Conservation (phyloP, 2,797 vertebrate genomes). For the Labeo calbasu region DNA sequence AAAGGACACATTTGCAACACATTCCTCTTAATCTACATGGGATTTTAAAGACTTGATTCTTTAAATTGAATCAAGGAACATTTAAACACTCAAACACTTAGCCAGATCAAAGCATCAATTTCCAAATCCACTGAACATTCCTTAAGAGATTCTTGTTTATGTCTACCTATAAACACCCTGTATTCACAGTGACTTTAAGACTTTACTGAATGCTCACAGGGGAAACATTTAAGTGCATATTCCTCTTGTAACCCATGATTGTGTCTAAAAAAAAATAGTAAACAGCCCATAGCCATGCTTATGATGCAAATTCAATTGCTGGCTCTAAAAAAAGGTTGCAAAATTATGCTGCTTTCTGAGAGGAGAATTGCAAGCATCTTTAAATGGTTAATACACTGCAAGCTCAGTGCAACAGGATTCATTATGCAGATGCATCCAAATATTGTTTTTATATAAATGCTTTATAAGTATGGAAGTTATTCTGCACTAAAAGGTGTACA, state of each 20-base stretch:
- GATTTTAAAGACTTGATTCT: slow-evolving; percentile 21
- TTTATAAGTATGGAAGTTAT: background rate
- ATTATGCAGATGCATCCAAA: background rate
- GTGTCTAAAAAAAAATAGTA: background rate
- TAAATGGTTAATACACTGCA: background rate
- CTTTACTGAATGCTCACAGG: background rate
- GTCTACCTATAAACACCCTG: background rate
- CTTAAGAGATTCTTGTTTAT: background rate
- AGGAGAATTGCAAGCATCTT: background rate
- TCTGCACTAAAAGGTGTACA: background rate
- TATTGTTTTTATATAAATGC: background rate
- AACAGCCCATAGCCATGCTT: background rate
- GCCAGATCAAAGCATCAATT: background rate
- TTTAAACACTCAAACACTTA: slow-evolving; percentile 25
- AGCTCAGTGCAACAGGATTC: background rate
- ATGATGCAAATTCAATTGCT: background rate
- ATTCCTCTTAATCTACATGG: slow-evolving; percentile 9
- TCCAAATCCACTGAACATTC: slow-evolving; percentile 11
- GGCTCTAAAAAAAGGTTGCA: background rate
- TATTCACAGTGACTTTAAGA: slow-evolving; percentile 1
- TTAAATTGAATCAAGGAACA: slow-evolving; percentile 33
- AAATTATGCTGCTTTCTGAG: background rate
- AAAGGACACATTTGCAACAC: slow-evolving; percentile 1
- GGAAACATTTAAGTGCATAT: background rate
- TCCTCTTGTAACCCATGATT: background rate